Base-by-base conservation (phyloP, 2,113 vertebrate genomes). In the Himantopus leucocephalus region DNA sequence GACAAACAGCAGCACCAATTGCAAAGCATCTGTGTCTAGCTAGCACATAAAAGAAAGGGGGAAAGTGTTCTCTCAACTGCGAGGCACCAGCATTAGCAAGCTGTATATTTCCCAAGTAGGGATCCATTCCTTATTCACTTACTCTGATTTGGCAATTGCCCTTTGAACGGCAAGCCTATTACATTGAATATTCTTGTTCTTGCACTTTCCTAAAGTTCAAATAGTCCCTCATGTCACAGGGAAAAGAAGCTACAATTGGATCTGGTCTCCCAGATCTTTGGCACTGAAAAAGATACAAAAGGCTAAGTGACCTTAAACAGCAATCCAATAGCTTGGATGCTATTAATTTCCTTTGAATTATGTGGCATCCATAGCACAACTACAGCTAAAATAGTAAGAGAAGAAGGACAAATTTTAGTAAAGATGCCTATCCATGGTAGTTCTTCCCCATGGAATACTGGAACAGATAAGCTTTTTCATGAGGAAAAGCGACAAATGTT, bases 121-220 rank as follows among this genome's bases (percentile, higher is more conserved):
- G 43, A 86, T 27, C 27, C 35, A 48, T 39, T 80, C 24, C 32
- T 47, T 13, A 59, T 2, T 15, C 16, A 52, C 14, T 59, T 37
- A 50, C 27, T 62, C 47, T 5, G 10, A 85, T 43, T 47, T 55
- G 24, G 32, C 24, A 94, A 55, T 9, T 60, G 34, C 18, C 27
- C 34, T 70, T 45, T 35, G 14, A 83, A 70, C 0, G 0, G 15
- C 62, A 68, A 30, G 41, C 55, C 30, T 58, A 8, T 26, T 37
- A 39, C 39, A 37, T 2, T 39, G 10, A 83, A 71, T 7, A 37
- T 35, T 30, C 50, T 35, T 34, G n/a, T 26, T 63, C 73, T 72
- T 67, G 37, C 20, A 37, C 12, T 62, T 71, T 17, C 24, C 47
- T 59, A 3, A 71, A 80, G 55, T 74, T 59, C 29, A 48, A 84